Base-by-base conservation (phyloP, 2,797 vertebrate genomes). In the Nyctalus aviator region DNA sequence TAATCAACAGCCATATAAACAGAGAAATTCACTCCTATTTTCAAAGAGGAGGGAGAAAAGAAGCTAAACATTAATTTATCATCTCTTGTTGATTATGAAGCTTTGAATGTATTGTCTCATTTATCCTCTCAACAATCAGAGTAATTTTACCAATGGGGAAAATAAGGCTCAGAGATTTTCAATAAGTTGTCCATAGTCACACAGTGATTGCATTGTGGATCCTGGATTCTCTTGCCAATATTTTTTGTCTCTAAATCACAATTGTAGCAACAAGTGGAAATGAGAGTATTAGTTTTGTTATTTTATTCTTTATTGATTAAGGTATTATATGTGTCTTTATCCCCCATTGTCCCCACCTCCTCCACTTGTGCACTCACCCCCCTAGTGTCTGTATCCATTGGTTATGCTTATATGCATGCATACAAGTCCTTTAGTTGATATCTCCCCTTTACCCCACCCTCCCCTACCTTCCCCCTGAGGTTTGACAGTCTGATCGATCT, bases 211-310 rank as follows among this genome's bases (percentile, higher is more conserved):
- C 59, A 8, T 32, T 64, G 2, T 78, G 55, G 18, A 46, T 76
- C 25, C 8, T 78, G 17, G 79, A 82, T 64, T 90, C 35, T 85
- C 68, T 9, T 41, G 7, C 20, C 55, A 81, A 62, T 59, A 75
- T 6, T 48, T 79, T 79, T n/a, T n/a, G 73, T 20, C 23, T 95
- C 50, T 69, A 75, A 88, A 46, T 62, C 71, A 53, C 59, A 93
- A 64, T 3, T 20, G 17, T 84, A 89, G 50, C 15, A 59, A 46
- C 17, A 95, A 71, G 71, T 59, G 23, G 21, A 83, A 78, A 23
- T 64, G 37, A 64, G 2, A 2, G 30, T 69, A 57, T 55, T 75
- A 20, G 32, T 46, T 87, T 75, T 83, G 30, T 62, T 62, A 62
- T 62, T 62, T 62, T 62, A 27, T 59, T 57, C 55, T 59, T 59